These are phyloP conservation scores for Creontiades dilutus DNA, from an alignment of 2,888 invertebrate genomes.

Conservation along the genomic window DNA sequence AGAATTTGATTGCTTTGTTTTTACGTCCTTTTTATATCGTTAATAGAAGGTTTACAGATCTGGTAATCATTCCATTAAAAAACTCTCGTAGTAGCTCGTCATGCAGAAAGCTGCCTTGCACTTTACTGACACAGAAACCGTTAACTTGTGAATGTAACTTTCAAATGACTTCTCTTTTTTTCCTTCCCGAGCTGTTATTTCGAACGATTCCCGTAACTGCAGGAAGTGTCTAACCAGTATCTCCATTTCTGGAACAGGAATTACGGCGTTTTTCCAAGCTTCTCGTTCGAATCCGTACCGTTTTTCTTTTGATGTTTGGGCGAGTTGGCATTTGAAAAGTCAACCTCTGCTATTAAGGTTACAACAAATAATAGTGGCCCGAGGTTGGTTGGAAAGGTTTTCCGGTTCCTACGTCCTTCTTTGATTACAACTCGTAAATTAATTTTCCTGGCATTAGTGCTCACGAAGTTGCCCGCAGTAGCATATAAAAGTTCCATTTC, in stretches of 20 bases:
- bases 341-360: neutral
- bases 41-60: too few relatives aligned
- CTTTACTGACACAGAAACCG: neutral
- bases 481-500: too few relatives aligned
- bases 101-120: conserved; percentile 5
- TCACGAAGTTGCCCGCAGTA: too few relatives aligned
- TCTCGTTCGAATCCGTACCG: neutral
- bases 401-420: neutral
- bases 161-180: neutral
- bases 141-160: neutral
- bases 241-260: conserved; percentile 3
- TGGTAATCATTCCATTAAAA: too few relatives aligned
- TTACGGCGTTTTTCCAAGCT: neutral
- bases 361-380: neutral
- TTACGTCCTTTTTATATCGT: too few relatives aligned
- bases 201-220: neutral
- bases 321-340: neutral
- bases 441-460: too few relatives aligned
- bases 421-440: too few relatives aligned
- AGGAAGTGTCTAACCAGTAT: neutral
- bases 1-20: too few relatives aligned
- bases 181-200: neutral
- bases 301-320: neutral
- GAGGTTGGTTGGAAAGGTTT: neutral
- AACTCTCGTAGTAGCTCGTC: neutral